Evolutionary conservation across 2,797 vertebrate species (phyloP), one percentile per base, ranked within the genome.

Genomic region (Anolis apletophallus): DNA sequence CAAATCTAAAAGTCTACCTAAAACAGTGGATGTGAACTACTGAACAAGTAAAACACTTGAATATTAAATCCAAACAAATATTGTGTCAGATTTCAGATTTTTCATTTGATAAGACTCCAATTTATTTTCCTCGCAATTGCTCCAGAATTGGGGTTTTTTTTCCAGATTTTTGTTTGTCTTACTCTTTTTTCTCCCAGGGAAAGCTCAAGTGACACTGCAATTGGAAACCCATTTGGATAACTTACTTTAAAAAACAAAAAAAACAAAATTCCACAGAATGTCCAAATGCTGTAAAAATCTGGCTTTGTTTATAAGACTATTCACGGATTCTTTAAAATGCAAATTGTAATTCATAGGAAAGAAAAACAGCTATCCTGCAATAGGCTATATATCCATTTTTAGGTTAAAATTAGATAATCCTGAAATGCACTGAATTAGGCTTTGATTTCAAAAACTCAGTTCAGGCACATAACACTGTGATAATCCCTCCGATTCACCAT

Each of bases 71-170:
- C 26, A 64, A 50, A 55, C 80, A 73, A 79, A 79, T 64, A 52
- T 72, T 73, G 54, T 84, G 81, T 84, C 75, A 84, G 81, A 67
- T 26, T 73, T 74, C 71, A 29, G n/a, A 71, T 69, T 87, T 78
- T 10, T 75, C 34, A 81, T 80, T 76, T 54, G 68, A 29, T 34
- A 29, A 10, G 1, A 21, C 34, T 80, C 26, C n/a, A 52, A 68
- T 84, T 75, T 57, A 75, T 75, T 68, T 57, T 88, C 75, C 32
- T 74, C 54, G 36, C 50, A 80, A 72, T 12, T 11, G 72, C 3
- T 36, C 26, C 12, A 67, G 64, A 79, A 80, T 80, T n/a, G n/a
- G n/a, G 50, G 4, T 2, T 36, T 64, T 84, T 64, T 74, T 59
- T 52, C 40, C 86, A 68, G 32, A n/a, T 54, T 21, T 17, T 57